Evolutionary conservation across 2,113 vertebrate species (phyloP), one percentile per base, ranked within the genome.

Genomic region (Brachypteracias leptosomus): DNA sequence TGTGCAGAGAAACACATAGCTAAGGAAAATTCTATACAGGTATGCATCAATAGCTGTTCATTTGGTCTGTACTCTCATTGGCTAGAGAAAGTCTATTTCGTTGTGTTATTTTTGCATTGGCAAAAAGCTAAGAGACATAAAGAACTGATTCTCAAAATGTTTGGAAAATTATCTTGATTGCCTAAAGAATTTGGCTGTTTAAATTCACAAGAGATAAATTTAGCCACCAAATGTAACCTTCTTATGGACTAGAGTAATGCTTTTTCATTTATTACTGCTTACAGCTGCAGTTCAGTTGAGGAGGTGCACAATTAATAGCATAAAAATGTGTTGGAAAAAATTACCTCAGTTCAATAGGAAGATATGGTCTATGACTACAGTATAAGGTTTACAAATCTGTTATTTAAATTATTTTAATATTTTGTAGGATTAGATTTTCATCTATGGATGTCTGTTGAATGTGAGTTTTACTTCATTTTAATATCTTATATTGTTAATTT

Each of bases 141-240:
- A 52, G 47, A 47, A 72, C 66, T 76, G 68, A 88, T 78, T 94
- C 82, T 94, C 66, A 91, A 94, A 95, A 95, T 93, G 57, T 91
- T 93, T 94, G 76, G 58, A 79, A 94, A 97, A 95, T 95, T 93
- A 91, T 91, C 90, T 95, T 95, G 81, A 96, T 95, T 95, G 54
- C 58, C 70, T 86, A 83, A 88, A 90, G 78, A 81, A 71, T 96
- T 95, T 94, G 79, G 49, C 74, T 96, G 19, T 90, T 89, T 87
- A 86, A 94, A 90, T 88, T 51, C 13, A 65, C 57, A 76, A 38
- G 63, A 85, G 83, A 88, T 81, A 96, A 95, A 92, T 97, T 89
- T 95, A 97, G 88, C n/a, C 26, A 94, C 66, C 57, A 90, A 75
- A 89, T 92, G 83, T 82, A 81, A 84, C 49, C 88, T 95, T 89